Base-by-base conservation (phyloP, 2,888 invertebrate genomes). In the Drosophila testacea region DNA sequence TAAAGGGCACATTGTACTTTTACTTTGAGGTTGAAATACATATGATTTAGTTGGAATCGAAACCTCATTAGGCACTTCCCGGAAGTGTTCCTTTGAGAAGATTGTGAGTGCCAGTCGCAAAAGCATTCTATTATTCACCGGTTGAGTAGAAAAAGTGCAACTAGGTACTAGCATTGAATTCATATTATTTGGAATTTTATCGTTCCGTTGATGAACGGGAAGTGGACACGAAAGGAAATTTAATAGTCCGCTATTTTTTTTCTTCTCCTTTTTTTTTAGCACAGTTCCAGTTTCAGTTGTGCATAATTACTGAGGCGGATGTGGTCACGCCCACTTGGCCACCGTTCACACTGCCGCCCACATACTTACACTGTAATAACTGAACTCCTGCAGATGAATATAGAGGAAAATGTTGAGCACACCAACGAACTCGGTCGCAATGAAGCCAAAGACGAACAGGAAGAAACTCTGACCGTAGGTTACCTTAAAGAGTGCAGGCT, bases 381-480 rank as follows among this genome's bases (percentile, higher is more conserved):
- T 90, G 28, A 91, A 86, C 78, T 92, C 92, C 80, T 93, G 92
- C 36, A 93, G 76, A 67, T 92, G 90, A 57, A 98, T 96, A 93
- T 96, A 98, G 76, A 97, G 95, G 92, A 97, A 97, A 79, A 98
- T 96, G 67, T 97, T 97, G 72, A 96, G 95, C 13, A 97, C 96
- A 42, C 97, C 98, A 34, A 97, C 96, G 73, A 97, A 93, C 92
- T 98, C 97, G 7, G 96, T 96, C 64, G 95, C 95, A 80, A 97
- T 94, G 90, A 97, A 97, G 36, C 97, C 97, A 84, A 96, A 95
- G 47, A 97, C 95, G 91, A 97, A 97, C 42, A 97, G 94, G 57
- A 97, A 95, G 92, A 98, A 97, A 69, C 97, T 97, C 93, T 96
- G 97, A 52, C 98, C 98, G 92, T 98, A 98, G 88, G 95, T 95